Percentiles rank a stretch among this genome's conserved stretches.
Conservation (phyloP, 2,888 invertebrate genomes). For the Megamerina dolium region DNA sequence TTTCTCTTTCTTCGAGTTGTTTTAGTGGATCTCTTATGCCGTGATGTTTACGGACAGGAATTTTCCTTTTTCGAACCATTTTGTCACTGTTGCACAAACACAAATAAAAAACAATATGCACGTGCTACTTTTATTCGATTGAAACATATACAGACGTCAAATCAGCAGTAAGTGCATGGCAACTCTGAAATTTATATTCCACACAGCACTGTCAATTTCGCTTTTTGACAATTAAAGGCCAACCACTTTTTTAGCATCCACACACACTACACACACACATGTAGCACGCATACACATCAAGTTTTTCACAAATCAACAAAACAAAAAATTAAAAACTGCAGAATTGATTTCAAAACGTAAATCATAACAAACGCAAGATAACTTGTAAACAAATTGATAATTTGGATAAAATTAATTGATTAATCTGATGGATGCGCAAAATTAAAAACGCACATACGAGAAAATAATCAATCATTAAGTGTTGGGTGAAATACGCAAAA, state of each 20-base stretch:
- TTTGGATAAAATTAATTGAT: too few relatives aligned
- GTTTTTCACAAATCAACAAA: background rate
- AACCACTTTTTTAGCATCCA: slow-evolving; percentile 6
- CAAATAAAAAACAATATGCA: background rate
- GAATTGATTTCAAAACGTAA: too few relatives aligned
- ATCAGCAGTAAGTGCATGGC: background rate
- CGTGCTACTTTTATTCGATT: background rate
- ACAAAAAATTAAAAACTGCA: background rate
- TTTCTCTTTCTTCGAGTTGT: slow-evolving; percentile 53
- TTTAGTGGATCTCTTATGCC: slow-evolving; percentile 71
- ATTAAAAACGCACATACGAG: too few relatives aligned
- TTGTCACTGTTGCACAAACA: slow-evolving; percentile 49
- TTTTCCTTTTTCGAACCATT: slow-evolving; percentile 57
- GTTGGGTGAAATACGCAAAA: too few relatives aligned
- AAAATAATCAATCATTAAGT: too few relatives aligned
- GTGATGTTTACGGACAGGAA: slow-evolving; percentile 73
- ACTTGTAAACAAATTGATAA: too few relatives aligned
- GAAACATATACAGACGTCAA: too few relatives aligned
- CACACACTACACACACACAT: background rate
- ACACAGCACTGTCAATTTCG: background rate
- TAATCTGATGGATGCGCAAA: too few relatives aligned
- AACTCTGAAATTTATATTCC: background rate
- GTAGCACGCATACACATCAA: background rate
- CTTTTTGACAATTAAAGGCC: slow-evolving; percentile 4
- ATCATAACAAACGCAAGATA: too few relatives aligned